phyloP scores from a whole-genome alignment of 2,113 vertebrate species.

The Crotophaga sulcirostris region DNA sequence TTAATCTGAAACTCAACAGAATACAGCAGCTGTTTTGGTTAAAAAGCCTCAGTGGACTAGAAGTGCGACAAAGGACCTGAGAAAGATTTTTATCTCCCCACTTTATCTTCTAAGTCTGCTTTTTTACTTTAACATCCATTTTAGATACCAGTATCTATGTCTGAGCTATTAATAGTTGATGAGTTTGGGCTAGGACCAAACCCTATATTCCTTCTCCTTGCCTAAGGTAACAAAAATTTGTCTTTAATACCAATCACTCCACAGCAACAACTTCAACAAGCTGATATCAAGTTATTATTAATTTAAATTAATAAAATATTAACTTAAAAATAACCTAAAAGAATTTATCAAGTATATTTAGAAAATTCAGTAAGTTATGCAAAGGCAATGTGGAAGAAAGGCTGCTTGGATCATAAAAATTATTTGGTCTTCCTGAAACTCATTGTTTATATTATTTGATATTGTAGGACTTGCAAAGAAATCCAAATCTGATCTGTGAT shows the following conservation, averaged over 20 bases:
- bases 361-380: neutral
- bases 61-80: neutral
- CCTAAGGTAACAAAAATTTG: neutral
- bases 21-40: conserved; percentile 1
- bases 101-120: neutral
- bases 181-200: neutral
- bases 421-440: neutral
- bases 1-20: neutral
- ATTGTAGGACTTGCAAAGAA: neutral
- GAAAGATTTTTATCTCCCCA: neutral
- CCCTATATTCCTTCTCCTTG: neutral
- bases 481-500: neutral
- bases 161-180: conserved; percentile 1
- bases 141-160: neutral
- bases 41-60: neutral
- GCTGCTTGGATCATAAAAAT: neutral
- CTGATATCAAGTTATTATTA: neutral
- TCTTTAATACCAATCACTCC: neutral
- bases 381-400: neutral
- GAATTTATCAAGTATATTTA: neutral
- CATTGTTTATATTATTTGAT: neutral
- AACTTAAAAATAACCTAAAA: neutral
- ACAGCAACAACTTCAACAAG: neutral
- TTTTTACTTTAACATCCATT: neutral
- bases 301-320: neutral